These are phyloP conservation scores for Poicephalus meyeri DNA, from an alignment of 2,113 vertebrate species.

Conservation along the genomic window DNA sequence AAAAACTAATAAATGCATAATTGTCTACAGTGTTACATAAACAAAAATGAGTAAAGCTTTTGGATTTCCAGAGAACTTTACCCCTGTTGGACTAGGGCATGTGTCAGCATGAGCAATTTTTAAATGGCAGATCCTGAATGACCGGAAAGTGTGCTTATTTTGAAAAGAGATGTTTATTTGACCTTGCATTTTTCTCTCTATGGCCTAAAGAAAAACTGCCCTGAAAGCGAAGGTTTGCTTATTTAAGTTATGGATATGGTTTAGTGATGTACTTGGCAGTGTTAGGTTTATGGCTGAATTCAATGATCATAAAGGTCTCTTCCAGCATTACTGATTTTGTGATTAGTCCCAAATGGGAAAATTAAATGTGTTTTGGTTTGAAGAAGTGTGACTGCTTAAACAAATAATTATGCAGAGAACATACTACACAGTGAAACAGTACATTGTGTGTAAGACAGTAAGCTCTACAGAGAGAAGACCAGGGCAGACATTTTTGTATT, in stretches of 20 bases:
- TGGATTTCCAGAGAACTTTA: not conserved
- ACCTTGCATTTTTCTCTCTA: not conserved
- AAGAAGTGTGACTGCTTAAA: not conserved
- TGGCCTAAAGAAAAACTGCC: not conserved
- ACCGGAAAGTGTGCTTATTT: not conserved
- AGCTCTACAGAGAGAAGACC: not conserved
- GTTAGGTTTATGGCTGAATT: not conserved
- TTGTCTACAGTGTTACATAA: not conserved
- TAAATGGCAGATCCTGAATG: not conserved
- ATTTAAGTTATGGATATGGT: not conserved
- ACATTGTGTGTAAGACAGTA: not conserved
- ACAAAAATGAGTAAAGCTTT: not conserved
- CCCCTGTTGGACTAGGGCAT: not conserved
- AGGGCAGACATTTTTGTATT: not conserved
- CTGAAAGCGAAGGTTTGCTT: not conserved
- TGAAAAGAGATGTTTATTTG: not conserved
- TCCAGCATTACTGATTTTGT: not conserved
- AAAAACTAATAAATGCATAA: not conserved
- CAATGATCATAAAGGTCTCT: not conserved
- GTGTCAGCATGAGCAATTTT: not conserved
- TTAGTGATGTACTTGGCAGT: not conserved
- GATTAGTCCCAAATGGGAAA: not conserved
- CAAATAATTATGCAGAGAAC: not conserved
- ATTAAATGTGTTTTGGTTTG: not conserved
- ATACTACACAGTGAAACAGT: not conserved